These are phyloP conservation scores for Erythrocercus mccallii DNA, from an alignment of 2,113 vertebrate genomes.

Conservation along the genomic window DNA sequence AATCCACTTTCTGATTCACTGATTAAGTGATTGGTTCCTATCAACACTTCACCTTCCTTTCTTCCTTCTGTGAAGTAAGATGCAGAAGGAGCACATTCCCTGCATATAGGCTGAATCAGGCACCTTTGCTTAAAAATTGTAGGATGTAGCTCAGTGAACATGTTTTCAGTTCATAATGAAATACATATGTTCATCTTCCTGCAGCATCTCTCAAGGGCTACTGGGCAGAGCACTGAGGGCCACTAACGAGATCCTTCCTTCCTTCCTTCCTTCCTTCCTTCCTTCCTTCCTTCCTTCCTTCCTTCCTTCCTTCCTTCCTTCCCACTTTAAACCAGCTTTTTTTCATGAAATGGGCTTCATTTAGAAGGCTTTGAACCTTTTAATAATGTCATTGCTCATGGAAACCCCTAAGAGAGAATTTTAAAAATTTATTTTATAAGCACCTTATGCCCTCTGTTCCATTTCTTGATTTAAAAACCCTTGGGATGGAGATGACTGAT, in stretches of 20 bases:
- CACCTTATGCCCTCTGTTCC: not conserved
- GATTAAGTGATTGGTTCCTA: not conserved
- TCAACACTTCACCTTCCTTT: not conserved
- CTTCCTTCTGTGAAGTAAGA: not conserved
- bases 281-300: not conserved
- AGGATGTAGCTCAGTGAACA: not conserved
- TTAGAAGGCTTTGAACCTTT: not conserved
- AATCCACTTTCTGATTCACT: not conserved
- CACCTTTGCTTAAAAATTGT: not conserved
- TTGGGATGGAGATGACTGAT: not conserved
- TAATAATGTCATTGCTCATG: not conserved
- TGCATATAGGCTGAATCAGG: not conserved
- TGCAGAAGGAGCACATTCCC: not conserved
- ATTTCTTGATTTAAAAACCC: not conserved
- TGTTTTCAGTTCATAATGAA: not conserved
- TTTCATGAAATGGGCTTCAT: not conserved
- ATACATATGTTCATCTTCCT: slow-evolving; percentile 1
- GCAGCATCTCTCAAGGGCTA: slow-evolving; percentile 4
- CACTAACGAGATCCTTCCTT: not conserved
- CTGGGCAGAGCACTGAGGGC: not conserved
- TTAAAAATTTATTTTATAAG: not conserved
- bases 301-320: not conserved
- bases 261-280: not conserved
- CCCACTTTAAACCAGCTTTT: not conserved
- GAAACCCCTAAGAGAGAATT: not conserved